A percentile compares a stretch with the other conserved stretches of the same genome.
Evolutionary conservation across 2,797 vertebrate species (phyloP).

Genomic region (Gambusia yucatana): DNA sequence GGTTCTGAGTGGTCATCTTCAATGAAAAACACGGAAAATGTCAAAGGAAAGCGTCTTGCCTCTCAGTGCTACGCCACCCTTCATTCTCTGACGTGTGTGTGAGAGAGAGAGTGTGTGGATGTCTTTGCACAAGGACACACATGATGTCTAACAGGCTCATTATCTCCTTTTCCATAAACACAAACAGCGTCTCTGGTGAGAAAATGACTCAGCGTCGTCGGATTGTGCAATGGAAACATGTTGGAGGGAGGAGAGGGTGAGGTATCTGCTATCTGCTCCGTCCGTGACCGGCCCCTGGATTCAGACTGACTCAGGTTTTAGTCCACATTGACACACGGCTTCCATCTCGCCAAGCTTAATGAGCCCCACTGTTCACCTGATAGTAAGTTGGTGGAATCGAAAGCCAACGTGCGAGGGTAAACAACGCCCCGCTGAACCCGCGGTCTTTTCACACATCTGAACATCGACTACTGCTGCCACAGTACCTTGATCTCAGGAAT

Average conservation of each 20-base stretch:
- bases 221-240: conserved; percentile 40
- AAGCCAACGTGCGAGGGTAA: not conserved
- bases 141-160: conserved; percentile 25
- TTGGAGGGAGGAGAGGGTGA: not conserved
- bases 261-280: conserved; percentile 13
- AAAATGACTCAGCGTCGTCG: conserved; percentile 42
- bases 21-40: not conserved
- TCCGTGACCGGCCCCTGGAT: conserved; percentile 1
- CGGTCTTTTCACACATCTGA: not conserved
- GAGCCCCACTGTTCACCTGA: not conserved
- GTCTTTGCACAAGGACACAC: not conserved
- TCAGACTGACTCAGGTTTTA: conserved; percentile 5
- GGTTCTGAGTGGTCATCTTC: not conserved
- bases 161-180: conserved; percentile 42
- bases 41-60: not conserved
- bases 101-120: not conserved
- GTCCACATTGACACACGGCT: conserved; percentile 25
- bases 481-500: conserved; percentile 94
- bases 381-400: conserved; percentile 12
- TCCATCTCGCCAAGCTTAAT: conserved; percentile 25
- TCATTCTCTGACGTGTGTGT: not conserved
- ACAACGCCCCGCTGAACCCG: not conserved
- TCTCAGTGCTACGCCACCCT: not conserved
- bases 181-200: conserved; percentile 47
- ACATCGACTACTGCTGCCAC: not conserved